Base-by-base conservation (phyloP, 92 coral and sea anemone species). In the Bergia sp. region DNA sequence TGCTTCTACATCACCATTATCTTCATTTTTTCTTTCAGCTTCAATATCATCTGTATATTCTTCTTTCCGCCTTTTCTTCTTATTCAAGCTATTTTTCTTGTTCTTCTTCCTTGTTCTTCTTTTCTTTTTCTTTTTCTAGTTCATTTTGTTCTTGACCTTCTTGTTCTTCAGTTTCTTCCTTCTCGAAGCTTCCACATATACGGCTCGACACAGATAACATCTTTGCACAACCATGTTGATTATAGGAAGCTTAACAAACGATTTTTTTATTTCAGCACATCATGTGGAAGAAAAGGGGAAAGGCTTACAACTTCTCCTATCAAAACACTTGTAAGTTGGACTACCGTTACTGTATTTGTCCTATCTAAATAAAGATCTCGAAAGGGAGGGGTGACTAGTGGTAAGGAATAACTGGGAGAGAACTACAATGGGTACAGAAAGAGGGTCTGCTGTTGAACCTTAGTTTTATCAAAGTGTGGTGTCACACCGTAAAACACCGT, bases 271-370 rank as follows among this genome's bases (percentile, higher is more conserved):
- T 88, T 73, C 91, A 95, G 98, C 98, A 93, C 75, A 92, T 95
- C 76, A 92, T 95, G 98, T 95, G 98, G 98, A 95, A 93, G 92
- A 95, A 95, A 82, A 92, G 98, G 73, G 96, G 96, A 37, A 89
- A 90, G 65, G 86, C 88, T 41, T 88, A 93, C 71, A 91, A 92
- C 42, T 95, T 93, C 87, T 85, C 82, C 64, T 93, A 84, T 44
- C 86, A 89, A 50, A 95, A 93, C 72, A 95, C 96, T 21, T 91
- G 98, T 95, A 85, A 95, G 98, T 91, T 72, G 18, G 8, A 18
- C 5, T 58, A 12, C 23, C 39, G 1, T 38, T 58, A 4, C 42
- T 37, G 5, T 10, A 20, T 61, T 23, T 1, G 69, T 61, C 12
- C 12, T 7, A 61, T 1, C 29, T 16, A 18, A 15, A 6, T 61